Percentiles rank a stretch among this genome's conserved stretches.
Evolutionary conservation across 1,140 invertebrate species (phyloP).

Genomic region (Condylostylus longicornis): DNA sequence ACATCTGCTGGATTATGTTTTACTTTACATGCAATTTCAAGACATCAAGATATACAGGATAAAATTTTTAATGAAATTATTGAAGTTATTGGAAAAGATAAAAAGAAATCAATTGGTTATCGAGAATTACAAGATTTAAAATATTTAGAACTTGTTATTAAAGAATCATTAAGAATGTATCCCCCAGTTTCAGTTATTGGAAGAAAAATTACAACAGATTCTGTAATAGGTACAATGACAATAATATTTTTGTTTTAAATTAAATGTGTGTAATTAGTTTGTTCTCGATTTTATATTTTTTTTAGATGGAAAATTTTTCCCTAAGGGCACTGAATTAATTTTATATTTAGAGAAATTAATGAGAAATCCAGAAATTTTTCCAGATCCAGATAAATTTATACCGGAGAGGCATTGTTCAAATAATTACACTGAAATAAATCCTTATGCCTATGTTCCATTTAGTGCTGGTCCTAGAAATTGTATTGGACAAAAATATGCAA

Average conservation of each 20-base stretch:
- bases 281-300: too few species aligned
- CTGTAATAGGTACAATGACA: constrained; percentile 14
- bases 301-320: too few species aligned
- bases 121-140: constrained; percentile 38
- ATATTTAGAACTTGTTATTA: constrained; percentile 44
- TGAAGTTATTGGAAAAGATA: constrained; percentile 30
- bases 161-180: constrained; percentile 40
- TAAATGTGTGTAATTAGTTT: too few species aligned
- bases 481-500: constrained; percentile 40
- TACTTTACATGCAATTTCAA: constrained; percentile 1
- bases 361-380: constrained; percentile 2
- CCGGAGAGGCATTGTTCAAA: constrained; percentile 54
- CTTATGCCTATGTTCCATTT: constrained; percentile 51
- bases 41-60: constrained; percentile 24
- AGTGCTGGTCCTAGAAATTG: constrained; percentile 61
- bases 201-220: too few species aligned
- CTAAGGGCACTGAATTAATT: constrained; percentile 17
- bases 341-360: constrained; percentile 23
- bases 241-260: too few species aligned
- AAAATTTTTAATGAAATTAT: constrained; percentile 39
- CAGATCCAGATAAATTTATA: constrained; percentile 33
- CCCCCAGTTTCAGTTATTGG: constrained; percentile 48
- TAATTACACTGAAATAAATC: too few species aligned
- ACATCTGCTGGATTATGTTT: not conserved
- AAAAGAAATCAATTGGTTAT: constrained; percentile 18